Base-by-base conservation (phyloP, 1,140 invertebrate genomes). In the Pseudomyrmex gracilis region DNA sequence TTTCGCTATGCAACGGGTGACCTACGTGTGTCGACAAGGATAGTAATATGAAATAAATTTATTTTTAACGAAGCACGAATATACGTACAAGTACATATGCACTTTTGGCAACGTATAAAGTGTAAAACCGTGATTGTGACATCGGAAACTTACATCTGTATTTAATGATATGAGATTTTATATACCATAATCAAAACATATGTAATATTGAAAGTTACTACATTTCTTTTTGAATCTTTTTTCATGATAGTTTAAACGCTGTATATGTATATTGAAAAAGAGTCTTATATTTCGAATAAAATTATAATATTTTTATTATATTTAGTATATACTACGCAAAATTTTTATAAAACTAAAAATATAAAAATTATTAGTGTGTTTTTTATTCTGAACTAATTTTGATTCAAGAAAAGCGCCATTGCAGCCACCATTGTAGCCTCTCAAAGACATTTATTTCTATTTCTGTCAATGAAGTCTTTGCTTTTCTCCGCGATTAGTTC, bases 1-100 rank as follows among this genome's bases (percentile, higher is more conserved):
- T 92, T 93, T 92, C 91, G 87, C 89, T 85, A 92, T 91, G 89
- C 92, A 93, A 93, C 93, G 93, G 92, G 91, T 93, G 92, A 89
- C 88, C 60, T 73, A 4, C 7, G 82, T 67, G 49, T 55, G 57
- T 51, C 2, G 57, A 68, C 17, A 12, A n/a, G 55, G 10, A 5
- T 17, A 24, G 43, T 17, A 15, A 43, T 43, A 13, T 24, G 43
- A 9, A 8, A 60, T 58, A 58, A 70, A 78, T 8, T 58, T 68
- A 8, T 60, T 78, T 80, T 49, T 60, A 58, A n/a, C 4, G 7
- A n/a, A 34, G 34, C 34, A 1, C 34, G 34, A 34, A 34, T 34
- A 34, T 34, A 5, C 34, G 34, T 34, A 34, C 34, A 34, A 34
- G 34, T 34, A 34, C 34, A 34, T 34, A 5, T 34, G 34, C 34